These are phyloP conservation scores for Lanius ludovicianus DNA, from an alignment of 2,113 vertebrate genomes.

Conservation along the genomic window DNA sequence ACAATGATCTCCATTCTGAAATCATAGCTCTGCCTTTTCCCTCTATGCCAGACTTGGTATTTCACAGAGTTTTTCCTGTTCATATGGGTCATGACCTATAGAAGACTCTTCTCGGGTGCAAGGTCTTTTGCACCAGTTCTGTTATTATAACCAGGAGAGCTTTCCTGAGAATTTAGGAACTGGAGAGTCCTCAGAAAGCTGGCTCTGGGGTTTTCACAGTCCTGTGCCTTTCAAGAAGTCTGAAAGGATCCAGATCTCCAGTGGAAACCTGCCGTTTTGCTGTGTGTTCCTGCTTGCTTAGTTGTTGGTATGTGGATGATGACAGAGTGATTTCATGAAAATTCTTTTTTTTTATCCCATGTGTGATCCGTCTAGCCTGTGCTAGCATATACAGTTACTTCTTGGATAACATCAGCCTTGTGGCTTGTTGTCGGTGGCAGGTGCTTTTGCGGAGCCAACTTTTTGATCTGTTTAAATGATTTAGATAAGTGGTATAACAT, in stretches of 20 bases:
- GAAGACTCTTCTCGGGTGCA: neutral
- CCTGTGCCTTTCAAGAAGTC: neutral
- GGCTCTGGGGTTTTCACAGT: neutral
- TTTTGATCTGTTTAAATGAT: slow-evolving; percentile 16
- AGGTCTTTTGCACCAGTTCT: neutral
- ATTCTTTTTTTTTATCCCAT: neutral
- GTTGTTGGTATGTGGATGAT: neutral
- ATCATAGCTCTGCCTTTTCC: neutral
- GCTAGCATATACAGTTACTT: neutral
- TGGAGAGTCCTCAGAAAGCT: neutral
- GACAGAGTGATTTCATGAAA: neutral
- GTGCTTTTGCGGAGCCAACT: neutral
- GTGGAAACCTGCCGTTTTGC: neutral
- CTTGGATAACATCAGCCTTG: slow-evolving; percentile 27
- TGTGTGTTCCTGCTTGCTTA: neutral
- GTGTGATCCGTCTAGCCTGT: neutral
- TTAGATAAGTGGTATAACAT: neutral
- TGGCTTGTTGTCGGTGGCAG: neutral
- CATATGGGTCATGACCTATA: rapidly evolving
- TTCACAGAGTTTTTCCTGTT: neutral
- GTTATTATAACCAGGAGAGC: neutral
- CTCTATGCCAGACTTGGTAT: neutral
- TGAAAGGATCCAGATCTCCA: neutral
- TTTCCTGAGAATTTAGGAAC: neutral
- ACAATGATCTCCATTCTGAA: neutral